Evolutionary conservation across 2,113 vertebrate species (phyloP), one percentile per base, ranked within the genome.

Genomic region (Mystacornis crossleyi): DNA sequence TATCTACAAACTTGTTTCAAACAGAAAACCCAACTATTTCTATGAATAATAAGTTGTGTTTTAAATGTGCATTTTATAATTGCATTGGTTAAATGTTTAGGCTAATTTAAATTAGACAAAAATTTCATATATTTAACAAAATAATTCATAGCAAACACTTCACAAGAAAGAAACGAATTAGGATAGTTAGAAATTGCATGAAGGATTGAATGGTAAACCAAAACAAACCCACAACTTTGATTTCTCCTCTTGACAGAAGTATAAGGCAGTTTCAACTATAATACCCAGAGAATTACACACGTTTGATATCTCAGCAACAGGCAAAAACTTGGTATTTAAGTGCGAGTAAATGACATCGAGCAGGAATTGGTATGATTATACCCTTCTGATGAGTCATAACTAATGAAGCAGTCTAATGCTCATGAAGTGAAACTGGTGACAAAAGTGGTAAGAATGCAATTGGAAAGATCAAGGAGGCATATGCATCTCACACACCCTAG

Each of bases 311-410:
- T 86, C 80, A 71, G 69, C 81, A 96, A 73, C 72, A 93, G 77
- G 62, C 40, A 75, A 91, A 96, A 93, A 62, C 28, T 74, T 95
- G 91, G 7, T 91, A 95, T 96, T 97, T 97, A 92, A 96, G 93
- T 95, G 48, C 95, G 50, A 74, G 55, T 81, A 95, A 81, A 96
- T 65, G 86, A 89, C 71, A 94, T 4, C 92, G 81, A 89, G 42
- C 20, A 82, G 51, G 43, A 97, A 81, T 48, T 83, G 26, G 87
- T 94, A 81, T 67, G 90, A 93, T 96, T 92, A 79, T 95, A 85
- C 62, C 78, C 95, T 93, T 96, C 50, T 72, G 89, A 92, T 82
- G 81, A 96, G 54, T 95, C 86, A 89, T 95, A 95, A 96, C 64
- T 93, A 95, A 95, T 65, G 73, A 95, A 90, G 96, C 28, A 69